Percentiles rank a stretch among this genome's conserved stretches.
Evolutionary conservation across 1,140 invertebrate genomes (phyloP).

Genomic region (Euwallacea fornicatus): DNA sequence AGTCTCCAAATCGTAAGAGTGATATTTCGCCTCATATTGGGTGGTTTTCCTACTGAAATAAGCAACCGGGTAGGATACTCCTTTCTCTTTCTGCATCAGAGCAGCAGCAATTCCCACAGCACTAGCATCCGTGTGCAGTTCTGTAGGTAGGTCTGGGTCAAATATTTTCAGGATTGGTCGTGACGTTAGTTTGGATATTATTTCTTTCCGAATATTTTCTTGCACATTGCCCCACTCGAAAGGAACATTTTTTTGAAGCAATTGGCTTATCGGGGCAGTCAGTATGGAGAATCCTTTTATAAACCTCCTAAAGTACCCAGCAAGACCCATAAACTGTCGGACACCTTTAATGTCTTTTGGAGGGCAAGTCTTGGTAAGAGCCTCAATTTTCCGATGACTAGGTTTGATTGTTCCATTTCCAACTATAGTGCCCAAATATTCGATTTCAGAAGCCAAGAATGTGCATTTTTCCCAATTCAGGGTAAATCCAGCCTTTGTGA

Average conservation of each 20-base stretch:
- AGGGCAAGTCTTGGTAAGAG: slow-evolving; percentile 41
- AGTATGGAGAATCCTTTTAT: slow-evolving; percentile 45
- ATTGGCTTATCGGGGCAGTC: slow-evolving; percentile 41
- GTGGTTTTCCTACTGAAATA: slow-evolving; percentile 48
- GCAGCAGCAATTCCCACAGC: slow-evolving; percentile 44
- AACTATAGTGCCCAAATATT: slow-evolving; percentile 46
- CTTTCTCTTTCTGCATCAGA: slow-evolving; percentile 45
- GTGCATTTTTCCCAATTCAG: slow-evolving; percentile 44
- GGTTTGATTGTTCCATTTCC: slow-evolving; percentile 32
- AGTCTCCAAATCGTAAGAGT: slow-evolving; percentile 30
- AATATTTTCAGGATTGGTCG: slow-evolving; percentile 30
- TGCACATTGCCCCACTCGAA: slow-evolving; percentile 7
- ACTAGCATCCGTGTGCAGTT: slow-evolving; percentile 50
- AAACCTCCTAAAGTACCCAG: slow-evolving; percentile 48
- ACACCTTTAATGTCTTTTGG: slow-evolving; percentile 47
- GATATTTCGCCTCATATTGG: slow-evolving; percentile 37
- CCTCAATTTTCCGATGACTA: slow-evolving; percentile 43
- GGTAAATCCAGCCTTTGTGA: slow-evolving; percentile 24
- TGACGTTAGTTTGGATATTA: slow-evolving; percentile 11
- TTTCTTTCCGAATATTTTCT: background rate
- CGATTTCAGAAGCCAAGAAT: slow-evolving; percentile 44
- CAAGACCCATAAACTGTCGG: slow-evolving; percentile 44
- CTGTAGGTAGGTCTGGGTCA: slow-evolving; percentile 37
- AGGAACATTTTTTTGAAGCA: background rate
- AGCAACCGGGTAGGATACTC: slow-evolving; percentile 33